Evolutionary conservation across 2,113 vertebrate genomes (phyloP).

Genomic region (Silurus glanis): DNA sequence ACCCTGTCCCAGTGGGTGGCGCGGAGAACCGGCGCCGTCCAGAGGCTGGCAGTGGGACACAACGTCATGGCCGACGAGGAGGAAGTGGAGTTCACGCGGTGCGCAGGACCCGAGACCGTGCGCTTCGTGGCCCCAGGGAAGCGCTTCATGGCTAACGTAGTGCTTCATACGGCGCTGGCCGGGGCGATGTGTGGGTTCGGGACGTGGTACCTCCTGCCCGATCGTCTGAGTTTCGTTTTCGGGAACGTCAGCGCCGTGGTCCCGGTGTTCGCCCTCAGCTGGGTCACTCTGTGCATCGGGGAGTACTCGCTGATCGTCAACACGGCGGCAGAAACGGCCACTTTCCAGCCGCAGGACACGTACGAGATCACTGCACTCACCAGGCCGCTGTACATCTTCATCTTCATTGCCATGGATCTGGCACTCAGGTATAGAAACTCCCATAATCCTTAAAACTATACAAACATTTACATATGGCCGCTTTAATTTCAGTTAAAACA

Average conservation of each 20-base stretch:
- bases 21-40: conserved; percentile 76
- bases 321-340: conserved; percentile 90
- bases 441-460: background rate
- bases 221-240: conserved; percentile 82
- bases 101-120: conserved; percentile 87
- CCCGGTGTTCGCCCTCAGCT: conserved; percentile 85
- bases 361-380: conserved; percentile 93
- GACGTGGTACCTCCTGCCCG: conserved; percentile 92
- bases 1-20: conserved; percentile 78
- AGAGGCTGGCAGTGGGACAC: conserved; percentile 81
- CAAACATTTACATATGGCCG: background rate
- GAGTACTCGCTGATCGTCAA: conserved; percentile 94
- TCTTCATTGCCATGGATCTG: conserved; percentile 90
- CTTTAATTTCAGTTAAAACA: background rate
- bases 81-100: conserved; percentile 92
- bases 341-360: conserved; percentile 92
- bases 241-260: conserved; percentile 77
- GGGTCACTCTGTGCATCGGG: conserved; percentile 91
- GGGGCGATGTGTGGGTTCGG: conserved; percentile 88
- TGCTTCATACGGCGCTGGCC: conserved; percentile 86
- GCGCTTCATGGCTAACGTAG: conserved; percentile 82
- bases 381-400: conserved; percentile 90
- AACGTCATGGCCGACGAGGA: conserved; percentile 90
- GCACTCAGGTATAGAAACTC: conserved; percentile 80
- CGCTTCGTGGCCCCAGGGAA: conserved; percentile 93